Percentiles rank a stretch among this genome's conserved stretches.
phyloP scores from a whole-genome alignment of 2,888 invertebrate genomes.

The Macrosiphum euphorbiae region DNA sequence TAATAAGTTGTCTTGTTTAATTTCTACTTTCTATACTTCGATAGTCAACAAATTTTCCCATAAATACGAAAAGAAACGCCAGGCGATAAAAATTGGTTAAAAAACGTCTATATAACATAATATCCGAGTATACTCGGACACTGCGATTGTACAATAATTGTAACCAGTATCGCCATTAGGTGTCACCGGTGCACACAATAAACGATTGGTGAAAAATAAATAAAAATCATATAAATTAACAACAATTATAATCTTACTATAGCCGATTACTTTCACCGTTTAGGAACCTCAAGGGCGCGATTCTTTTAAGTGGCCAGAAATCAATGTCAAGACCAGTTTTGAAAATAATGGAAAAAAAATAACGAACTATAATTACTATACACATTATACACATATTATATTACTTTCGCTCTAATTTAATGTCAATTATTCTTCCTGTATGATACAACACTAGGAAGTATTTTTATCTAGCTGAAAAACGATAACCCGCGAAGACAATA shows the following conservation, averaged over 20 bases:
- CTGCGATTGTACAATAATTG: neutral
- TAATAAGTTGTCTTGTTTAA: neutral
- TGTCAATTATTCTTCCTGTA: slow-evolving; percentile 30
- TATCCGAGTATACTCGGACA: neutral
- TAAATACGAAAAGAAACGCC: neutral
- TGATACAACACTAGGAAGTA: slow-evolving; percentile 37
- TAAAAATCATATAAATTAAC: slow-evolving; percentile 5
- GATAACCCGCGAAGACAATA: neutral
- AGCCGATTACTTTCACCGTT: slow-evolving; percentile 41
- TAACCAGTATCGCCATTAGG: neutral
- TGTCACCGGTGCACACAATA: neutral
- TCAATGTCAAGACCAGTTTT: slow-evolving; percentile 64
- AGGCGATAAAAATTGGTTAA: neutral
- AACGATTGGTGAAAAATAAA: neutral
- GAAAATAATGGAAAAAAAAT: neutral
- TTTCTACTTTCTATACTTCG: neutral
- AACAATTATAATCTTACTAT: slow-evolving; percentile 9
- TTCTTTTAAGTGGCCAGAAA: slow-evolving; percentile 34
- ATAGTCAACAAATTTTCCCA: neutral
- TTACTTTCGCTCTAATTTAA: slow-evolving; percentile 50
- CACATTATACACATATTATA: neutral
- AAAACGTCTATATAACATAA: neutral
- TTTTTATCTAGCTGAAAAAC: neutral
- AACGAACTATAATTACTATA: neutral
- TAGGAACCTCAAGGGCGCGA: slow-evolving; percentile 20